phyloP scores from a whole-genome alignment of 2,888 invertebrate genomes.

The Heliconius sara region DNA sequence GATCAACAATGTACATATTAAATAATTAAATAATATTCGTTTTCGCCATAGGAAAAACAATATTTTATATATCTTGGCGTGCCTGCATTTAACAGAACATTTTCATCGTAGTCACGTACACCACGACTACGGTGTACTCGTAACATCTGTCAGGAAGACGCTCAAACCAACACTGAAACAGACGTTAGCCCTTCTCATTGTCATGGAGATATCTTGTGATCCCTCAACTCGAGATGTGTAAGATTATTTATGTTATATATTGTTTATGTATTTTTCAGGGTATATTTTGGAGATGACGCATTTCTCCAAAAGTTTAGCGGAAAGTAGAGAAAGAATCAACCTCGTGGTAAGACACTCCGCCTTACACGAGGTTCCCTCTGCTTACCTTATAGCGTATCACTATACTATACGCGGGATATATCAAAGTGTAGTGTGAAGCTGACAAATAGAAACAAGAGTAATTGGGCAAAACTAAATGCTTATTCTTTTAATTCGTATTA shows the following conservation, averaged over 20 bases:
- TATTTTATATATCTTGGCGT: not conserved
- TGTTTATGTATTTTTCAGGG: not conserved
- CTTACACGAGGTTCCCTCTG: too few relatives aligned
- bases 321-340: too few relatives aligned
- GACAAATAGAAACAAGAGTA: not conserved
- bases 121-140: conserved; percentile 48
- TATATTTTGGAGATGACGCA: not conserved
- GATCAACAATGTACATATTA: not conserved
- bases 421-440: too few relatives aligned
- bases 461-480: not conserved
- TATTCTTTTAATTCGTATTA: too few relatives aligned
- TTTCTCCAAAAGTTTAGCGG: too few relatives aligned
- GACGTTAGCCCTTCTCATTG: conserved; percentile 49
- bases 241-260: not conserved
- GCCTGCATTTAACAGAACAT: conserved; percentile 54
- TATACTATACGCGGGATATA: too few relatives aligned
- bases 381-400: too few relatives aligned
- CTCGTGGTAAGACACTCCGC: too few relatives aligned
- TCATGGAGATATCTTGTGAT: conserved; percentile 36
- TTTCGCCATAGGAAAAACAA: not conserved
- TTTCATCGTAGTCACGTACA: conserved; percentile 72
- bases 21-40: not conserved
- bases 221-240: conserved; percentile 11
- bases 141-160: conserved; percentile 71
- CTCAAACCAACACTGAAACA: conserved; percentile 62